Conservation (phyloP, 2,888 invertebrate species). For the Hyppa rectilinea region DNA sequence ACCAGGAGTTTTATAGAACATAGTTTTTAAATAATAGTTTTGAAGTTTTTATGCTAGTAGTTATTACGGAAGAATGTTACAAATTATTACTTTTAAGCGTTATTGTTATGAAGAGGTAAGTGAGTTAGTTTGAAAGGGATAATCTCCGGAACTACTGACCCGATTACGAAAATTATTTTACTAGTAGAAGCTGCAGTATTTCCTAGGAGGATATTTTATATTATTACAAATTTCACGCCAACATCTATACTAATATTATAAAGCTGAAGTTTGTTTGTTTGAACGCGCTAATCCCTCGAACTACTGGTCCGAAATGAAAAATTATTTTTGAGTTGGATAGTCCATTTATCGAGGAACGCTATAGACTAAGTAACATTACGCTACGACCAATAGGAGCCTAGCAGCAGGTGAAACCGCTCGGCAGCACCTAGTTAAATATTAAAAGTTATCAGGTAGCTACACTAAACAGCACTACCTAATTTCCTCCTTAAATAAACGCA, state of each 20-base stretch:
- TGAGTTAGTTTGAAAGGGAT: not conserved
- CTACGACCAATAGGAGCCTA: too few species aligned
- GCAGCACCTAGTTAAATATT: too few species aligned
- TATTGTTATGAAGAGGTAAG: not conserved
- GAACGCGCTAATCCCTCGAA: too few species aligned
- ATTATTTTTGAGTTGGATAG: too few species aligned
- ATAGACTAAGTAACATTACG: too few species aligned
- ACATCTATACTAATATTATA: too few species aligned
- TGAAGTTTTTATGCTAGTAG: not conserved
- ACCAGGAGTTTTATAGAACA: too few species aligned
- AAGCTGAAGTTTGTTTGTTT: too few species aligned
- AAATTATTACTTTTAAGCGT: not conserved
- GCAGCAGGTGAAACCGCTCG: too few species aligned
- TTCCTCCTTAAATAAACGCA: conserved; percentile 5
- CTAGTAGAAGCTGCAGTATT: not conserved
- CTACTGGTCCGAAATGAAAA: too few species aligned
- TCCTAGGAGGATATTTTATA: not conserved
- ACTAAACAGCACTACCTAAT: not conserved
- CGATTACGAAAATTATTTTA: not conserved
- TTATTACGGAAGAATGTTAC: not conserved
- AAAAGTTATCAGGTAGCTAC: not conserved
- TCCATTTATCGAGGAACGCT: too few species aligned
- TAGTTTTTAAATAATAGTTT: not conserved
- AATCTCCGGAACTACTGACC: not conserved
- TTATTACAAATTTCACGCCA: not conserved